phyloP scores from a whole-genome alignment of 2,888 invertebrate species.

The Eudasyphora cyanicolor region DNA sequence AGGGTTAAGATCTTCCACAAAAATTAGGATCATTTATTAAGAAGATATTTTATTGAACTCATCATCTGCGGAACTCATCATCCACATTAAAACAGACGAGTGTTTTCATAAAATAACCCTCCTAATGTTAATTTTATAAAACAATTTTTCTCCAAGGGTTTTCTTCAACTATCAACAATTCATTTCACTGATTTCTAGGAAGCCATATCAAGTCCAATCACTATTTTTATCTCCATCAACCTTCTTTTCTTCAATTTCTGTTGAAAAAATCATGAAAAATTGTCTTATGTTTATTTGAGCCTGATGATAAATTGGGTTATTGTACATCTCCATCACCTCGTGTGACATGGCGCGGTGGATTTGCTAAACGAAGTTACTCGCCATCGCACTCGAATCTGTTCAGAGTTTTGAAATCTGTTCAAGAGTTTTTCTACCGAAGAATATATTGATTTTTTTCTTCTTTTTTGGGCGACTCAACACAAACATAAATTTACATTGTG shows the following conservation, averaged over 20 bases:
- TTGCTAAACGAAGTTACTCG: background rate
- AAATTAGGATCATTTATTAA: too few relatives aligned
- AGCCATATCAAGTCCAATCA: background rate
- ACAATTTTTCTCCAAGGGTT: too few relatives aligned
- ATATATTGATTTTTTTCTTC: background rate
- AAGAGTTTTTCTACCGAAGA: background rate
- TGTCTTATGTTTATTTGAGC: slow-evolving; percentile 13
- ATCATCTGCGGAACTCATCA: too few relatives aligned
- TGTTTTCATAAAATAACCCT: too few relatives aligned
- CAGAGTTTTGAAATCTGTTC: background rate
- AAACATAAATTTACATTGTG: slow-evolving; percentile 64
- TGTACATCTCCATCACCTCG: slow-evolving; percentile 24
- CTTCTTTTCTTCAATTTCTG: background rate
- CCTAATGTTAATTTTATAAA: too few relatives aligned
- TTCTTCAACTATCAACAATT: too few relatives aligned
- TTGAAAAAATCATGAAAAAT: slow-evolving; percentile 2
- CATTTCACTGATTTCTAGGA: background rate
- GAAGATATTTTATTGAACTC: too few relatives aligned
- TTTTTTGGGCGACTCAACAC: slow-evolving; percentile 11
- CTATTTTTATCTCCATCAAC: too few relatives aligned
- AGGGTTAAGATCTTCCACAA: too few relatives aligned
- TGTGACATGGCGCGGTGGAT: background rate
- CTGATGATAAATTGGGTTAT: slow-evolving; percentile 23
- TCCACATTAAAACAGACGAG: too few relatives aligned
- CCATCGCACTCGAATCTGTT: too few relatives aligned